Percentiles rank a stretch among this genome's conserved stretches.
phyloP scores from a whole-genome alignment of 2,113 vertebrate species.

The Willisornis vidua region DNA sequence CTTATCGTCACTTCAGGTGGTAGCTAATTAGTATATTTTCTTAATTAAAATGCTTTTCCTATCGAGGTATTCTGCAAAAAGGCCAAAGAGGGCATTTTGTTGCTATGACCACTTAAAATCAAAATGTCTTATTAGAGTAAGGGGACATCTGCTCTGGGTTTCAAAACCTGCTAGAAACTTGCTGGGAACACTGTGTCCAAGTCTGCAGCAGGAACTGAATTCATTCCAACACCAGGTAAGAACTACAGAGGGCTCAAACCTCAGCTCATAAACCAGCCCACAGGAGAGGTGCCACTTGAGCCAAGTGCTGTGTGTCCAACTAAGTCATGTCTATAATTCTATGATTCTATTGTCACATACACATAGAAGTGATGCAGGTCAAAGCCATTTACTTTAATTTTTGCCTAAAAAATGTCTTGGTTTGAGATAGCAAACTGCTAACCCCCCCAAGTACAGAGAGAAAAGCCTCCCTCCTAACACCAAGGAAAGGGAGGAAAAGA shows the following conservation, averaged over 20 bases:
- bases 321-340: background rate
- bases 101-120: constrained; percentile 59
- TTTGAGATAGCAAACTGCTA: no score
- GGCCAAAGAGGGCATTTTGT: constrained; percentile 60
- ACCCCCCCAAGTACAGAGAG: no score
- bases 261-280: background rate
- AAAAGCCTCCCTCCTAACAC: no score
- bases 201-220: background rate
- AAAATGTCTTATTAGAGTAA: constrained; percentile 52
- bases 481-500: no score
- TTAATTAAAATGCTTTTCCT: constrained; percentile 65
- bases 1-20: constrained; percentile 56
- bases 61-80: constrained; percentile 36
- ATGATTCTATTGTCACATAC: background rate
- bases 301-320: accelerated
- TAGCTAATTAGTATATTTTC: constrained; percentile 65
- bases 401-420: background rate
- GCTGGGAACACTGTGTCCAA: background rate
- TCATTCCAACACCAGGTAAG: background rate
- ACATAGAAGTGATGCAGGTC: background rate
- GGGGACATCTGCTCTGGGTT: constrained; percentile 55
- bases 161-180: constrained; percentile 40
- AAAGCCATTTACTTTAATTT: background rate
- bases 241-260: background rate
- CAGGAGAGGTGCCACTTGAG: background rate